Evolutionary conservation across 2,113 vertebrate species (phyloP), one percentile per base, ranked within the genome.

Genomic region (Syngnathus scovelli): DNA sequence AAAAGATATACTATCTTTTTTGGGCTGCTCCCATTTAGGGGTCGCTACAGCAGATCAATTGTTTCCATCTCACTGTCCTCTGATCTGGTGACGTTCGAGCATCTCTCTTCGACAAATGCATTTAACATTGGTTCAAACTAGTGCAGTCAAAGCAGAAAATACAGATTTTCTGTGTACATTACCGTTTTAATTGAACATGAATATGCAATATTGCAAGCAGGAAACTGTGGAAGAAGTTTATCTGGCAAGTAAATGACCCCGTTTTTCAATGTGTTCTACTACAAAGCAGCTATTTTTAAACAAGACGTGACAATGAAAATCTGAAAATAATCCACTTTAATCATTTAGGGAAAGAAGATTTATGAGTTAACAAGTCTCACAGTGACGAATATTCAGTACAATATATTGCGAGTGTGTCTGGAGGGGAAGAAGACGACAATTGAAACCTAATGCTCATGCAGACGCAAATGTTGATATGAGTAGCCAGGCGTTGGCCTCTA

Each of bases 401-500:
- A 7, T 56, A 33, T 56, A 7, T 33, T 27, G 11, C 27, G n/a
- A 0, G 21, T 12, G 38, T 41, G 59, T 61, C 7, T 37, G 39
- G 27, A 33, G 27, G 27, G 27, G 27, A 33, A 33, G 37, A 16
- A 63, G n/a, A 39, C 54, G 62, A 75, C 65, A 46, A 38, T 48
- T 43, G 61, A 49, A 61, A 71, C 33, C 52, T 70, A 77, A 55
- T 21, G 33, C 58, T 66, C 60, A 65, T 66, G 67, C 63, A 54
- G 63, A 46, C 67, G 19, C 39, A 7, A 56, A 69, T 74, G 73
- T 72, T 80, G 69, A 78, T 75, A 62, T 71, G 68, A 73, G 74
- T 67, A 78, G 65, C 69, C 70, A 74, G 77, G 66, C 71, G 64
- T 54, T 66, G 68, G 64, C 70, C 68, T 33, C 59, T 71, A 79